phyloP scores from a whole-genome alignment of 2,888 invertebrate genomes.

The Trachelus troglodyta region DNA sequence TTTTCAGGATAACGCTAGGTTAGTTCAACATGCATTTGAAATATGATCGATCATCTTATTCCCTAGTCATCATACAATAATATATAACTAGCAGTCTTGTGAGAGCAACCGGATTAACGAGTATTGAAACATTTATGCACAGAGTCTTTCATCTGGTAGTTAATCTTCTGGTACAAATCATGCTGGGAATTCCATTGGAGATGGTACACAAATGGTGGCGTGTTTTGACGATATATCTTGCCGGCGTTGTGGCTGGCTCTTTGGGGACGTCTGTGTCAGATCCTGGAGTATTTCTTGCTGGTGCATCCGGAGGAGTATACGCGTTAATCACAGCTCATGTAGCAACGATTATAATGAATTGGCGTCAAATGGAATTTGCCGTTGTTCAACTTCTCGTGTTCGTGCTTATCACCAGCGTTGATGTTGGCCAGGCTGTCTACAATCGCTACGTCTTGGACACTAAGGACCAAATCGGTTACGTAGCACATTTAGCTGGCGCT shows the following conservation, averaged over 20 bases:
- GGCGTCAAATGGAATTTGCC: constrained; percentile 96
- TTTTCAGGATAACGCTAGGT: not conserved
- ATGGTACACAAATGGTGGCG: constrained; percentile 98
- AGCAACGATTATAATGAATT: constrained; percentile 94
- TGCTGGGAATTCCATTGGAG: constrained; percentile 94
- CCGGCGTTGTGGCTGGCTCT: constrained; percentile 88
- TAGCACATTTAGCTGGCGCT: constrained; percentile 94
- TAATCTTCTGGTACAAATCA: constrained; percentile 90
- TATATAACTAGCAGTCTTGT: not conserved
- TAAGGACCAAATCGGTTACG: constrained; percentile 88
- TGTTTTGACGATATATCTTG: constrained; percentile 83
- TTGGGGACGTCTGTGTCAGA: constrained; percentile 85
- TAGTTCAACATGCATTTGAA: not conserved
- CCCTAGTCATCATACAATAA: not conserved
- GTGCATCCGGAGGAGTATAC: constrained; percentile 96
- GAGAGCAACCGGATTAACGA: not conserved
- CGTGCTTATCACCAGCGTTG: constrained; percentile 81
- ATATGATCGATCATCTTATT: not conserved
- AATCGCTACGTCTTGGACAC: constrained; percentile 81
- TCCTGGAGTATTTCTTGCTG: constrained; percentile 85
- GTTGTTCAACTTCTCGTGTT: constrained; percentile 86
- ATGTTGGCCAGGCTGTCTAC: constrained; percentile 92
- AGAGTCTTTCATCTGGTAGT: constrained; percentile 89
- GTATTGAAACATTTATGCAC: constrained; percentile 38
- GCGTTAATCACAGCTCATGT: constrained; percentile 94